These are phyloP conservation scores for Staurois parvus DNA, from an alignment of 2,797 vertebrate species.

Conservation along the genomic window DNA sequence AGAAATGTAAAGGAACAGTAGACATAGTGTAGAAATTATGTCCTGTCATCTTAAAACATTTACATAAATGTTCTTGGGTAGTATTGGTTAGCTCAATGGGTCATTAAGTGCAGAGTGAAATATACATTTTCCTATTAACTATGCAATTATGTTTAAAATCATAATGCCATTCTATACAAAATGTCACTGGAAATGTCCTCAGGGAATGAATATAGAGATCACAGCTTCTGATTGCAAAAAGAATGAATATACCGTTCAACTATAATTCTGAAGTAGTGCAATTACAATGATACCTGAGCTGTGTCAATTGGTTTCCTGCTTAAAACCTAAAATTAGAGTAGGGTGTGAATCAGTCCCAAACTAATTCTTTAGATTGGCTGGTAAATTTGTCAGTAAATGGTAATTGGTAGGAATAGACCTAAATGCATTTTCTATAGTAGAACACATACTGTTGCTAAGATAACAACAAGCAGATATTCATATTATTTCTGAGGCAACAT, in stretches of 20 bases:
- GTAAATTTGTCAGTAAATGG: constrained; percentile 12
- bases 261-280: constrained; percentile 51
- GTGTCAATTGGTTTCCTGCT: constrained; percentile 45
- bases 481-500: constrained; percentile 6
- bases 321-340: constrained; percentile 33
- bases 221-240: constrained; percentile 55
- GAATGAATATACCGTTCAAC: constrained; percentile 47
- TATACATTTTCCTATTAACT: constrained; percentile 63
- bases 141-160: constrained; percentile 62
- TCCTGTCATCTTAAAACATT: constrained; percentile 58
- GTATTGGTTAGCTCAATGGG: constrained; percentile 54
- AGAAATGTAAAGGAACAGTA: constrained; percentile 46
- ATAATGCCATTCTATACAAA: constrained; percentile 60
- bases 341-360: constrained; percentile 11
- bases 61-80: constrained; percentile 54
- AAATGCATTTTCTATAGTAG: constrained; percentile 10
- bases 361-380: background rate
- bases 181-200: constrained; percentile 60
- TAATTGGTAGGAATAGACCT: constrained; percentile 2
- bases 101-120: constrained; percentile 60
- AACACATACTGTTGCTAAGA: constrained; percentile 7
- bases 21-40: constrained; percentile 46
- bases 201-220: constrained; percentile 55
- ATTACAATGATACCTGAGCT: constrained; percentile 50
- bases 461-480: constrained; percentile 10